These are phyloP conservation scores for Spodoptera exigua DNA, from an alignment of 2,888 invertebrate genomes.

Conservation along the genomic window DNA sequence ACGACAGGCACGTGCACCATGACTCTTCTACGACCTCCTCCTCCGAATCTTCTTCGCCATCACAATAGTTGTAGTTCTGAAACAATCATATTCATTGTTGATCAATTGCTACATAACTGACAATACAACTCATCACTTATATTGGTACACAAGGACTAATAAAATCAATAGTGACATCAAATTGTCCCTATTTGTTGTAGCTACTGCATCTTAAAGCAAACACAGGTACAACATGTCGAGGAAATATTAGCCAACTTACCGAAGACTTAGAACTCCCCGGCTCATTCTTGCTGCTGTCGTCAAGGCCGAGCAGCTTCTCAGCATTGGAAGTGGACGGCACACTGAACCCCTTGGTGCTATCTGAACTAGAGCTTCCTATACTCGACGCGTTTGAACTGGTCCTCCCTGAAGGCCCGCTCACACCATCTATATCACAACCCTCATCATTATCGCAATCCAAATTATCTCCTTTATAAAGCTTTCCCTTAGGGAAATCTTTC, in stretches of 20 bases:
- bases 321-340: constrained; percentile 85
- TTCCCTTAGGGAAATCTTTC: constrained; percentile 83
- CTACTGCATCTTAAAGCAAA: too few species aligned
- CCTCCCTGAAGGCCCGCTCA: constrained; percentile 73
- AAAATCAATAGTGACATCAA: too few species aligned
- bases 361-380: constrained; percentile 78
- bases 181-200: too few species aligned
- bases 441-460: constrained; percentile 74
- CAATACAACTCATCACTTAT: too few species aligned
- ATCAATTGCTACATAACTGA: too few species aligned
- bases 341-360: constrained; percentile 77
- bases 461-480: constrained; percentile 80
- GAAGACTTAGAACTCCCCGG: constrained; percentile 71
- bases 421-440: constrained; percentile 68
- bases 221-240: too few species aligned
- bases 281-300: constrained; percentile 70
- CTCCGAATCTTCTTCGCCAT: constrained; percentile 82
- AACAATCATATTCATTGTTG: constrained; percentile 45
- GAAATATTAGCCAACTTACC: constrained; percentile 59
- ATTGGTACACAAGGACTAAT: too few species aligned
- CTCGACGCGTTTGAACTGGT: constrained; percentile 83
- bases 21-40: constrained; percentile 78
- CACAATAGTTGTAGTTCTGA: constrained; percentile 76
- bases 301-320: constrained; percentile 80
- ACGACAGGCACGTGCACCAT: constrained; percentile 84